A percentile compares a stretch with the other conserved stretches of the same genome.
phyloP scores from a whole-genome alignment of 2,888 invertebrate genomes.

The Mactromeris polynyma region DNA sequence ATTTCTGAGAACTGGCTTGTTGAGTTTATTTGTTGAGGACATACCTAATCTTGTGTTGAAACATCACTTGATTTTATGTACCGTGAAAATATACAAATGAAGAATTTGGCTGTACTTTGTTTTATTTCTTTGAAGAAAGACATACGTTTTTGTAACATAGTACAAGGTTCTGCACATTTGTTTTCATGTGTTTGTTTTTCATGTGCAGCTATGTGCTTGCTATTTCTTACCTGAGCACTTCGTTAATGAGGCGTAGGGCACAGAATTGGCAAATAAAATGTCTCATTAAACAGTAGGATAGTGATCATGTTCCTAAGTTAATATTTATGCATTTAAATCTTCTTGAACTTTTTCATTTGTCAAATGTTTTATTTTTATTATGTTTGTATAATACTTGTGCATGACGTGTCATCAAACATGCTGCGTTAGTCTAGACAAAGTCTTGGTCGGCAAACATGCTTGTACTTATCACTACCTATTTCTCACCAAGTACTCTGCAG shows the following conservation, averaged over 20 bases:
- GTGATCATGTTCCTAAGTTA: neutral
- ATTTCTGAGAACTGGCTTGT: too few species aligned
- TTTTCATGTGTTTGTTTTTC: neutral
- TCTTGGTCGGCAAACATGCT: neutral
- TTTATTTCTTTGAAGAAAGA: too few species aligned
- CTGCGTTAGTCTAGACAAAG: neutral
- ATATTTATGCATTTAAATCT: neutral
- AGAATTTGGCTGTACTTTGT: neutral
- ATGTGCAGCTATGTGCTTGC: neutral
- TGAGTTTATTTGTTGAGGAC: too few species aligned
- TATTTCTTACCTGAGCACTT: neutral
- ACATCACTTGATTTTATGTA: too few species aligned
- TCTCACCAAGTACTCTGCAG: neutral
- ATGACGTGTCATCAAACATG: neutral
- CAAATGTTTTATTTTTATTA: neutral
- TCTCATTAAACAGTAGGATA: neutral
- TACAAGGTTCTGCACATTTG: too few species aligned
- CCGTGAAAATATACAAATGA: neutral
- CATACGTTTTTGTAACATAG: too few species aligned
- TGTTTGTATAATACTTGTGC: neutral
- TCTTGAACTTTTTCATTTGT: neutral
- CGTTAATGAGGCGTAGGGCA: neutral
- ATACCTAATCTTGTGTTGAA: too few species aligned
- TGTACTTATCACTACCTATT: neutral
- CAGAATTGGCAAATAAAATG: neutral